Evolutionary conservation across 2,888 invertebrate species (phyloP).

Genomic region (Eupelmus urozonus): DNA sequence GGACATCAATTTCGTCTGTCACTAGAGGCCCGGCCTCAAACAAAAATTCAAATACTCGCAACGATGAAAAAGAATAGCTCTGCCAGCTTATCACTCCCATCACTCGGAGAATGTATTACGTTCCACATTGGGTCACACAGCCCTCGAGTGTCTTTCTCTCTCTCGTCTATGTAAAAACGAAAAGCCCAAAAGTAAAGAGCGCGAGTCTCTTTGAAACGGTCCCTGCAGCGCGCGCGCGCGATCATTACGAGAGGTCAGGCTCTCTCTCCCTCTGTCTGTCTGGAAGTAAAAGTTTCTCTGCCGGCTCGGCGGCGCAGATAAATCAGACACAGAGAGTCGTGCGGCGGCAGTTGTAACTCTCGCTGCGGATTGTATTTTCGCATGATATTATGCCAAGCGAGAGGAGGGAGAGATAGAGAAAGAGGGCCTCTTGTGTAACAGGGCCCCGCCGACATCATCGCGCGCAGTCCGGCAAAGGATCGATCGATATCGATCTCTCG

Average conservation of each 20-base stretch:
- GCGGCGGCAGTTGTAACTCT: constrained; percentile 15
- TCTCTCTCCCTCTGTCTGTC: neutral
- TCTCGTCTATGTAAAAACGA: too few relatives aligned
- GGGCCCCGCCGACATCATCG: constrained; percentile 12
- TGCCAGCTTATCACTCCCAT: too few relatives aligned
- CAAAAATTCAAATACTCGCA: too few relatives aligned
- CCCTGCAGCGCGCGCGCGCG: neutral
- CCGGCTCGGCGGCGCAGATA: constrained; percentile 33
- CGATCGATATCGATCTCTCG: constrained; percentile 13
- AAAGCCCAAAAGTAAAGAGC: neutral
- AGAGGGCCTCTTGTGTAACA: constrained; percentile 44
- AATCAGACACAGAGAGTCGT: constrained; percentile 46
- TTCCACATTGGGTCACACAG: neutral
- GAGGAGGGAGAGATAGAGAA: too few relatives aligned
- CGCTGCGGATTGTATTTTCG: constrained; percentile 41
- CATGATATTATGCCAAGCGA: constrained; percentile 40
- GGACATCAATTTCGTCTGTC: too few relatives aligned
- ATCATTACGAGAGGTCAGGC: constrained; percentile 44
- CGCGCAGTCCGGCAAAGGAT: constrained; percentile 13
- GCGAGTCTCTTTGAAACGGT: neutral
- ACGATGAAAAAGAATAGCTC: too few relatives aligned
- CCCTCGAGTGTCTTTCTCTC: too few relatives aligned
- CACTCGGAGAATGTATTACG: neutral
- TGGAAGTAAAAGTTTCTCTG: constrained; percentile 49
- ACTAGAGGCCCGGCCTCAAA: too few relatives aligned